phyloP scores from a whole-genome alignment of 2,888 invertebrate genomes.

The Melieria crassipennis region DNA sequence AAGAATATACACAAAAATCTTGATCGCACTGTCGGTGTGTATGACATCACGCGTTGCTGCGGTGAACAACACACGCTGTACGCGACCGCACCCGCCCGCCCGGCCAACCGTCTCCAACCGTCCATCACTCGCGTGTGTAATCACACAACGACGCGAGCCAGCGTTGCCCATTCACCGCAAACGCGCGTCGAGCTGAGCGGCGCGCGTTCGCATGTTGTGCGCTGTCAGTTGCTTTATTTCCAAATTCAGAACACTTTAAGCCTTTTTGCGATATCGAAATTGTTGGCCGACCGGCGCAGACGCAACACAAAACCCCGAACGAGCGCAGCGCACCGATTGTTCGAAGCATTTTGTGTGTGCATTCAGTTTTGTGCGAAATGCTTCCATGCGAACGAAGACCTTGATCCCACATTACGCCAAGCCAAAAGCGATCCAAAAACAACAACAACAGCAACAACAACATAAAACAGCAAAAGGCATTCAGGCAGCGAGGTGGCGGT shows the following conservation, averaged over 20 bases:
- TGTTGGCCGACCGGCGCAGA: background rate
- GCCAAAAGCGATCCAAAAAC: background rate
- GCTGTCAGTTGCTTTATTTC: slow-evolving; percentile 21
- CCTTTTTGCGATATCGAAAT: slow-evolving; percentile 1
- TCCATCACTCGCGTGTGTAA: no score
- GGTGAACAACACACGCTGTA: background rate
- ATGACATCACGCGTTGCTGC: slow-evolving; percentile 27
- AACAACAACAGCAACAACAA: no score
- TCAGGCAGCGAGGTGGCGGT: background rate
- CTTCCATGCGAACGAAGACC: slow-evolving; percentile 47
- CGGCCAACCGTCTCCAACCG: no score
- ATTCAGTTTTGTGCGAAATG: slow-evolving; percentile 7
- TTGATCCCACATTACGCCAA: slow-evolving; percentile 60
- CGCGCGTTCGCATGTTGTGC: background rate
- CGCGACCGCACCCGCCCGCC: background rate
- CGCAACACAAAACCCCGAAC: background rate
- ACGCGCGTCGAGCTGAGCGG: no score
- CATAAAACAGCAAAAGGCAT: no score
- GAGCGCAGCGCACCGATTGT: background rate
- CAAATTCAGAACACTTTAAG: slow-evolving; percentile 8
- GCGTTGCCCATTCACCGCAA: background rate
- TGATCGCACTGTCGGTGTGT: slow-evolving; percentile 7
- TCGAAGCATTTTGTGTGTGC: background rate
- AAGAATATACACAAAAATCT: slow-evolving; percentile 14
- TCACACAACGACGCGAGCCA: no score